Percentiles rank a stretch among this genome's conserved stretches.
phyloP scores from a whole-genome alignment of 2,113 vertebrate species.

The Scalopus aquaticus region DNA sequence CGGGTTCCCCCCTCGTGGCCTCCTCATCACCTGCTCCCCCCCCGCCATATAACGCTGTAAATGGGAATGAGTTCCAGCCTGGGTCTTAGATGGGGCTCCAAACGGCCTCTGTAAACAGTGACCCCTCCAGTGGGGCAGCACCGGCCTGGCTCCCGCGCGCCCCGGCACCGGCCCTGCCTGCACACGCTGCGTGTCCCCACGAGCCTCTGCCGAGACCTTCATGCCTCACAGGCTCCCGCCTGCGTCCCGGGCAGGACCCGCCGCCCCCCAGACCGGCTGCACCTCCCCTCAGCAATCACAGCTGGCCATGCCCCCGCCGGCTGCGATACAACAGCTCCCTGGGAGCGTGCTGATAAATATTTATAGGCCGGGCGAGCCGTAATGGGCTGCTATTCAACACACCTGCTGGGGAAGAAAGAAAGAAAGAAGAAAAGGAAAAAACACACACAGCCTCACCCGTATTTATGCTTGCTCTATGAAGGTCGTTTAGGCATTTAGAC shows the following conservation, averaged over 20 bases:
- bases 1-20: neutral
- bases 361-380: conserved; percentile 79
- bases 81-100: too few relatives aligned
- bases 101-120: too few relatives aligned
- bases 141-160: too few relatives aligned
- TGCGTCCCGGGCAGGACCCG: neutral
- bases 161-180: too few relatives aligned
- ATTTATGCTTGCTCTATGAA: conserved; percentile 79
- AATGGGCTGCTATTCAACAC: conserved; percentile 84
- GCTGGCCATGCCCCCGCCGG: neutral
- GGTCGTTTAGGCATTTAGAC: conserved; percentile 77
- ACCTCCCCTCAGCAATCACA: neutral
- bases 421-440: conserved; percentile 78
- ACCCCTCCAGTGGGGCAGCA: too few relatives aligned
- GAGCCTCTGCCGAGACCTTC: conserved; percentile 3
- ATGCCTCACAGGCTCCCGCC: neutral
- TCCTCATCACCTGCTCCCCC: neutral
- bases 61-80: too few relatives aligned
- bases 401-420: conserved; percentile 82
- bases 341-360: conserved; percentile 81
- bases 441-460: conserved; percentile 63
- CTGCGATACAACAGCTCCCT: conserved; percentile 65
- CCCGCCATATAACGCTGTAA: too few relatives aligned
- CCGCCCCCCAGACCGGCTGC: neutral
- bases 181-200: neutral